Base-by-base conservation (phyloP, 2,888 invertebrate genomes). In the Microctonus brassicae region DNA sequence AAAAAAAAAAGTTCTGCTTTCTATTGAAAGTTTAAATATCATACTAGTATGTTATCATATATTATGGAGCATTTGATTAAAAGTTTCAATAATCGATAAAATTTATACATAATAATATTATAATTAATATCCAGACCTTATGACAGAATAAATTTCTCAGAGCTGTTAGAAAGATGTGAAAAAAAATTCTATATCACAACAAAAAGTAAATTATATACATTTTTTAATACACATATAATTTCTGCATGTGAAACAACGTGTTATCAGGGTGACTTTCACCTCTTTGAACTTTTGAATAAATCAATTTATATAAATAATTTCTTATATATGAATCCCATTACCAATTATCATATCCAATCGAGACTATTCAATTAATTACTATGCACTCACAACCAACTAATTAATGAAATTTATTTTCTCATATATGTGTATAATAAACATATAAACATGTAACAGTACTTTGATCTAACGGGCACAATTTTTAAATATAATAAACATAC, bases 261-360 rank as follows among this genome's bases (percentile, higher is more conserved):
- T 29, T 58, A 26, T 29, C 55, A 55, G 13, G 17, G 26, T 29
- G 34, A 58, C 58, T 58, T 58, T 58, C 58, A 33, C 58, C 17
- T 34, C 6, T 3, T 33, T 2, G 17, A 34, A 58, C 20, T 58
- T 58, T 58, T 58, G 17, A 58, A 33, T 1, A 58, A 34, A 58
- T 29, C 1, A 24, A 55, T 17, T 47, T 47, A 39, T 17, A 7
- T 47, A 47, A 17, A 47, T n/a, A 47, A 47, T 47, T 47, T 24
- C 26, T 11, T 13, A 13, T 26, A 24, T 11, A 13, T 55, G 55
- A 20, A 53, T 53, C 24, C 26, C 10, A 7, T 34, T 10, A 2
- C 10, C 34, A 58, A 58, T 58, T 58, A 58, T 58, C 58, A 58
- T 58, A 58, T 58, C 58, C 58, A 34, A 58, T 58, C 58, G 34